Percentiles rank a stretch among this genome's conserved stretches.
These are phyloP conservation scores for Propithecus perrieri DNA, from an alignment of 2,797 vertebrate genomes.

Conservation along the genomic window DNA sequence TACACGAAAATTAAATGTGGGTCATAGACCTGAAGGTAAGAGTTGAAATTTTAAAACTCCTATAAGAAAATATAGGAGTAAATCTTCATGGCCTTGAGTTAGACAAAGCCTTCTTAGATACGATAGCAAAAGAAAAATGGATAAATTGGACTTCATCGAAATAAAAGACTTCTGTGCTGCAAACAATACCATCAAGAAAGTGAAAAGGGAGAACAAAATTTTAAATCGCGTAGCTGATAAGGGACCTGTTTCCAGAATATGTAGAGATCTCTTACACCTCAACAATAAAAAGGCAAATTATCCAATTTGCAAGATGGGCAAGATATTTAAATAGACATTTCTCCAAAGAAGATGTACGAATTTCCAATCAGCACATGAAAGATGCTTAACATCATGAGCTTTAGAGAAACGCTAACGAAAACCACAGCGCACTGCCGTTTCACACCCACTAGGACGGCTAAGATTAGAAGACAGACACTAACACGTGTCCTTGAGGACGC, in stretches of 20 bases:
- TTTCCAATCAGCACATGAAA: background rate
- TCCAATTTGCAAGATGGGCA: background rate
- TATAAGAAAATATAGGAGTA: background rate
- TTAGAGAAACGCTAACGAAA: background rate
- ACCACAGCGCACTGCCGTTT: background rate
- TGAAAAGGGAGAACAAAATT: background rate
- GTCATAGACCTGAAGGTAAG: background rate
- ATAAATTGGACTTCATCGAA: background rate
- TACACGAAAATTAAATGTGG: background rate
- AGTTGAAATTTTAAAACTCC: background rate
- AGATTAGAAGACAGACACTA: background rate
- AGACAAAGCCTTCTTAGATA: background rate
- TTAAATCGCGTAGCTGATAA: background rate
- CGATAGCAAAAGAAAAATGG: background rate
- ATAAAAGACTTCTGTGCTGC: background rate
- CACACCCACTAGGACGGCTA: background rate
- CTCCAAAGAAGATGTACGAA: background rate
- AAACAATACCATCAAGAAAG: background rate
- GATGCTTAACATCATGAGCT: rapidly evolving
- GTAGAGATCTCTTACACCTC: background rate
- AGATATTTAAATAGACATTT: background rate
- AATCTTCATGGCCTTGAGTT: no score
- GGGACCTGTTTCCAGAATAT: background rate
- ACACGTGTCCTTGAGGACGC: rapidly evolving
- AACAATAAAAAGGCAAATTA: background rate